phyloP scores from a whole-genome alignment of 2,113 vertebrate genomes.

The Pachycephala philippinensis region DNA sequence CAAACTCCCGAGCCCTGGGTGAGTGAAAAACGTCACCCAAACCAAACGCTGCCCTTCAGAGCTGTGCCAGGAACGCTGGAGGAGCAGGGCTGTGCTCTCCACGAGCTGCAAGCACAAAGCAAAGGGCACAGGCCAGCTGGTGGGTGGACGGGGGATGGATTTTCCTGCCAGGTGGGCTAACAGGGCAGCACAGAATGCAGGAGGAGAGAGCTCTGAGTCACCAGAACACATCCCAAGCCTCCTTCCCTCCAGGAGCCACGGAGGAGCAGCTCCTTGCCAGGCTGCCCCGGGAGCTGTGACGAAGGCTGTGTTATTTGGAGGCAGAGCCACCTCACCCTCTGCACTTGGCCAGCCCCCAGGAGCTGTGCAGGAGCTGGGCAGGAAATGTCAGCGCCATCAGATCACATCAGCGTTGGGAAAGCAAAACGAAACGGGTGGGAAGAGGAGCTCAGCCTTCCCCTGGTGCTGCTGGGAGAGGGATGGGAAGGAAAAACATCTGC shows the following conservation, averaged over 20 bases:
- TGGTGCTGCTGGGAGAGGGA: background rate
- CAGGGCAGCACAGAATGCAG: background rate
- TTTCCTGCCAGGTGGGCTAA: slow-evolving; percentile 15
- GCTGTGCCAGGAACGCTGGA: background rate
- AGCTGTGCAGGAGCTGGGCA: background rate
- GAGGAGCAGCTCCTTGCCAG: background rate
- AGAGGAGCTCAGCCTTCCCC: background rate
- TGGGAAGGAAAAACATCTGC: background rate
- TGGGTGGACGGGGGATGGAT: background rate
- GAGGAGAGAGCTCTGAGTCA: background rate
- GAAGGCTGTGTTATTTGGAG: background rate
- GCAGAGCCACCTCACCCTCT: background rate
- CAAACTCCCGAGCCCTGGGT: background rate
- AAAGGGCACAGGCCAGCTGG: background rate
- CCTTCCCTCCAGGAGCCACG: background rate
- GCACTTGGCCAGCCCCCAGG: background rate
- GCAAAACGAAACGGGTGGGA: background rate
- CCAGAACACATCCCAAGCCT: background rate
- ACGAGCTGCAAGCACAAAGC: background rate
- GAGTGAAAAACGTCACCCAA: background rate
- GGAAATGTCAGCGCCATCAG: background rate
- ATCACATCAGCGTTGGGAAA: background rate
- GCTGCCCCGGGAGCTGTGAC: background rate
- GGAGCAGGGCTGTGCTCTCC: background rate
- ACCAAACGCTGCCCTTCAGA: accelerated